These are phyloP conservation scores for Gobiocypris rarus DNA, from an alignment of 2,113 vertebrate genomes.

Conservation along the genomic window DNA sequence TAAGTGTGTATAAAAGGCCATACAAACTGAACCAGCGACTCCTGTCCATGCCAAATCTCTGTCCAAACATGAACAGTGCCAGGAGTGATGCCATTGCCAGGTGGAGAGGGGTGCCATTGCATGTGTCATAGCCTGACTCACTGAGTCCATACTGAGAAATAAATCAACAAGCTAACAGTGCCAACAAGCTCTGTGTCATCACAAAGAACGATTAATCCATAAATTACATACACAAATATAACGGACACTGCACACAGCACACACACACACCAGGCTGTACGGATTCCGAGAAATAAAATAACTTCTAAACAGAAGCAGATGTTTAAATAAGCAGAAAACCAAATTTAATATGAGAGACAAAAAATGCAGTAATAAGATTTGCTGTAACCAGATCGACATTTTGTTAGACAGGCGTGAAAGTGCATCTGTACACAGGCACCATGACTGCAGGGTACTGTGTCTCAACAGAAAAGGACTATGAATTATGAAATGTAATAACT, in stretches of 20 bases:
- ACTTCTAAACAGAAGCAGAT: not conserved
- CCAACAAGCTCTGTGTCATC: slow-evolving; percentile 19
- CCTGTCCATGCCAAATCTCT: slow-evolving; percentile 1
- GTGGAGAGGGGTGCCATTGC: not conserved
- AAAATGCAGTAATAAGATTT: slow-evolving; percentile 11
- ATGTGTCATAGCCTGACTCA: slow-evolving; percentile 28
- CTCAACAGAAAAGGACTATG: slow-evolving; percentile 18
- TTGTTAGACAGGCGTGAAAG: slow-evolving; percentile 14
- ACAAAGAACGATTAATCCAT: slow-evolving; percentile 25
- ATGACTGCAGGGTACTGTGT: slow-evolving; percentile 27
- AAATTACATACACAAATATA: slow-evolving; percentile 1
- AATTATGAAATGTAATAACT: slow-evolving; percentile 53
- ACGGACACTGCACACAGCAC: not conserved
- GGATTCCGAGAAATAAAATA: not conserved
- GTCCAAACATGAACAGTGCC: slow-evolving; percentile 28
- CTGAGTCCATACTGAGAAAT: not conserved
- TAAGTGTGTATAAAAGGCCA: not conserved
- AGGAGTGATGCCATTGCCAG: slow-evolving; percentile 34
- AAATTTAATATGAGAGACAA: not conserved
- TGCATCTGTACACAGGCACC: slow-evolving; percentile 17
- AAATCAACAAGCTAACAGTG: slow-evolving; percentile 28
- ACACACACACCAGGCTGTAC: not conserved
- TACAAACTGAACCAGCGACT: slow-evolving; percentile 1
- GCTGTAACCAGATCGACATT: slow-evolving; percentile 4
- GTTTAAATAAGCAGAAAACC: not conserved